phyloP scores from a whole-genome alignment of 2,113 vertebrate genomes.

The Beaufortia kweichowensis region DNA sequence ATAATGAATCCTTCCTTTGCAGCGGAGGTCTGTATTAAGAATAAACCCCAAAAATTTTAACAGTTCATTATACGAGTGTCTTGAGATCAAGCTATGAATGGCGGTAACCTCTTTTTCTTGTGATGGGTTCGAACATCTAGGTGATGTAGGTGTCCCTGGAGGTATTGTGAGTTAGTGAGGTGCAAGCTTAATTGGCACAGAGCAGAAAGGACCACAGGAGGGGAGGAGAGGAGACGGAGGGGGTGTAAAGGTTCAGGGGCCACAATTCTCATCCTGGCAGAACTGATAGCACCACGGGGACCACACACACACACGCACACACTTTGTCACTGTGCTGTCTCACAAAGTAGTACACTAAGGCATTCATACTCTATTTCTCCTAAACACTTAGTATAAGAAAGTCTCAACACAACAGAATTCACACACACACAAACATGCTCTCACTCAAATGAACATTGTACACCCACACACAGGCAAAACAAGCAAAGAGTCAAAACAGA shows the following conservation, averaged over 20 bases:
- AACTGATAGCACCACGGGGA: constrained; percentile 6
- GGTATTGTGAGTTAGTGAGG: constrained; percentile 6
- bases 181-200: constrained; percentile 44
- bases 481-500: not conserved
- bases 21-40: constrained; percentile 20
- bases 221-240: constrained; percentile 18
- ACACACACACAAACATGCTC: not conserved
- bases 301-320: constrained; percentile 7
- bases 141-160: constrained; percentile 7
- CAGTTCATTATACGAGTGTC: not conserved
- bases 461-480: constrained; percentile 34
- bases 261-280: constrained; percentile 37
- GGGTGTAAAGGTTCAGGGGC: constrained; percentile 14
- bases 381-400: not conserved
- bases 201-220: constrained; percentile 4
- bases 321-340: constrained; percentile 10
- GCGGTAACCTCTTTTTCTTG: not conserved
- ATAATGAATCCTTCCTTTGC: constrained; percentile 17
- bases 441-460: not conserved
- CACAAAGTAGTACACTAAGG: not conserved
- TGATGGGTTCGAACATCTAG: not conserved
- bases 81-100: not conserved
- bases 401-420: not conserved
- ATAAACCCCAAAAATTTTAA: not conserved
- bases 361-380: constrained; percentile 16